Base-by-base conservation (phyloP, 2,888 invertebrate genomes). In the Lepeophtheirus nordmannii region DNA sequence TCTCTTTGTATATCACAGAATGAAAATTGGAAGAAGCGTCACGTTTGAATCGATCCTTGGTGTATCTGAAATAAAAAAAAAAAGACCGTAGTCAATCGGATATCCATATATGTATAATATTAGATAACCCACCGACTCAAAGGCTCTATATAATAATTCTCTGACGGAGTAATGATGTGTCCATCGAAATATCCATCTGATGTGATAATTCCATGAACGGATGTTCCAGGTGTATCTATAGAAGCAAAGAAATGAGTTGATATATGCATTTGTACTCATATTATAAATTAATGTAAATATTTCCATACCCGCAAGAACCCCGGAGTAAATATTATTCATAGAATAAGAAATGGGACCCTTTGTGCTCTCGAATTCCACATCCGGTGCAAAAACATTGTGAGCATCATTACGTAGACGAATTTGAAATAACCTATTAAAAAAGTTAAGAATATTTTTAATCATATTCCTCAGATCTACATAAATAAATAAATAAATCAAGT, bases 181-280 rank as follows among this genome's bases (percentile, higher is more conserved):
- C 92, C 93, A 74, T 93, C 92, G 76, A 93, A 88, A 68, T 89
- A 80, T 67, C 92, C 92, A 68, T 89, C 86, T 68, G 82, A 81
- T 68, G 90, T 90, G 72, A 93, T 82, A 72, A 92, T 79, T 56
- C 92, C 93, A 73, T 88, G 85, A 65, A 91, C 88, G 70, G 82
- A 78, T 14, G 90, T 85, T 62, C 80, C 80, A 70, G 89, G 87
- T 72, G 90, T 89, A 79, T 85, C 89, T 89, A 81, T 11, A 46
- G 58, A 62, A 41, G 37, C 11, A 61, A 68, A 64, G 65, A 46
- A 46, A 66, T 82, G 81, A 66, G 69, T 71, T 70, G 65, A 1
- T 46, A 46, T 46, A 46, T 41, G 14, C 53, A 5, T n/a, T 30
- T 30, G 30, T 30, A n/a, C n/a, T n/a, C n/a, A n/a, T n/a, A n/a